These are phyloP conservation scores for Reinhardtius hippoglossoides DNA, from an alignment of 2,113 vertebrate species.

Conservation along the genomic window DNA sequence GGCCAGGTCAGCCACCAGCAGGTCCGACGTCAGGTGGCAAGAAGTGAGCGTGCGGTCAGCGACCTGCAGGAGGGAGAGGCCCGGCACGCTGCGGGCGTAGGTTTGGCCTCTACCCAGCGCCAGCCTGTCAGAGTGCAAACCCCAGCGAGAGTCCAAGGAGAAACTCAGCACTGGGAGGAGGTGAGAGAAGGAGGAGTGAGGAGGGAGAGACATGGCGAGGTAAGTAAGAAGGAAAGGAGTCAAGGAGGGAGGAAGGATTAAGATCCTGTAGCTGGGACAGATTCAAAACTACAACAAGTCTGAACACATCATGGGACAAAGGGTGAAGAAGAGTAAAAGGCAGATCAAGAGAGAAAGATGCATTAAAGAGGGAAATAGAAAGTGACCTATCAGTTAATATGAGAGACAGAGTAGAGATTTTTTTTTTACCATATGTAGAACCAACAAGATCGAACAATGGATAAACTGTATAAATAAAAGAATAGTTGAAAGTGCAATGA, in stretches of 20 bases:
- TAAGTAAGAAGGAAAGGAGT: background rate
- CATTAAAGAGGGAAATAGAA: background rate
- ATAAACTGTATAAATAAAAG: background rate
- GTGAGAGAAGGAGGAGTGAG: background rate
- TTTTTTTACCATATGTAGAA: background rate
- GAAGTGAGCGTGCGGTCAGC: slow-evolving; percentile 93
- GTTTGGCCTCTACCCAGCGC: slow-evolving; percentile 94
- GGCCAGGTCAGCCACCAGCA: slow-evolving; percentile 88
- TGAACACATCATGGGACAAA: slow-evolving; percentile 4
- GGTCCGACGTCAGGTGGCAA: slow-evolving; percentile 93
- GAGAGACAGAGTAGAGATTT: slow-evolving; percentile 26
- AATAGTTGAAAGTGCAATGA: slow-evolving; percentile 21
- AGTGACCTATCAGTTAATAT: background rate
- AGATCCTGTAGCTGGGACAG: slow-evolving; percentile 28
- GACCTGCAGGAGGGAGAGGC: slow-evolving; percentile 86
- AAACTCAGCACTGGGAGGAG: slow-evolving; percentile 89
- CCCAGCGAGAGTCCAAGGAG: slow-evolving; percentile 94
- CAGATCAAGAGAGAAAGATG: background rate
- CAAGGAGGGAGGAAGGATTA: slow-evolving; percentile 1
- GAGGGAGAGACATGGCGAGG: background rate
- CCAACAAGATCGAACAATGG: slow-evolving; percentile 5
- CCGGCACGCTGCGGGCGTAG: slow-evolving; percentile 91
- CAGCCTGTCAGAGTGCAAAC: slow-evolving; percentile 90
- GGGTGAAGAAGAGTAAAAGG: background rate
- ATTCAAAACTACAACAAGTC: slow-evolving; percentile 7